These are phyloP conservation scores for Cremastinae sp. DNA, from an alignment of 2,888 invertebrate genomes.

Conservation along the genomic window DNA sequence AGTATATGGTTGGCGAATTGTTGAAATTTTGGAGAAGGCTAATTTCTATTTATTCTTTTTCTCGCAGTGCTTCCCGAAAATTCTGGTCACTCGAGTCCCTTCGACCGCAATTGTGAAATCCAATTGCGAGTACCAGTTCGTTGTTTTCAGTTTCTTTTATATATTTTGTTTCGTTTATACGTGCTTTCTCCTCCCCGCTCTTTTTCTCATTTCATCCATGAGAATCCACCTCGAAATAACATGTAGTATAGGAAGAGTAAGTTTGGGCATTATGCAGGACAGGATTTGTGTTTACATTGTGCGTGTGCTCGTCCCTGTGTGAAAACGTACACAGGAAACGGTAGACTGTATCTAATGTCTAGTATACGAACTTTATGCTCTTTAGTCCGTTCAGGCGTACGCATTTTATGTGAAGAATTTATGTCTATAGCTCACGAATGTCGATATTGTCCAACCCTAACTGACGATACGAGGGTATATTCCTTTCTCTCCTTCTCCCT, in stretches of 20 bases:
- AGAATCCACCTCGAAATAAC: constrained; percentile 33
- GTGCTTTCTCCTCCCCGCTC: constrained; percentile 1
- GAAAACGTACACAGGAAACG: constrained; percentile 4
- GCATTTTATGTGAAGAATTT: neutral
- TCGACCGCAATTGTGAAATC: too few species aligned
- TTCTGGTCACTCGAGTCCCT: too few species aligned
- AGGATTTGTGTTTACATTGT: constrained; percentile 16
- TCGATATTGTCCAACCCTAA: constrained; percentile 39
- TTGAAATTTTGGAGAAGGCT: too few species aligned
- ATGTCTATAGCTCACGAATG: constrained; percentile 28
- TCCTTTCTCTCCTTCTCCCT: too few species aligned
- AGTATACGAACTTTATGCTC: constrained; percentile 15
- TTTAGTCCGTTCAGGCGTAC: constrained; percentile 1
- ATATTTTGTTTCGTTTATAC: neutral
- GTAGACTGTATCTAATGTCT: constrained; percentile 27
- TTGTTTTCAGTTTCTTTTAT: constrained; percentile 17
- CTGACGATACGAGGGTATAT: constrained; percentile 4
- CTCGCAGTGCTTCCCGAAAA: too few species aligned
- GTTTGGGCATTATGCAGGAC: constrained; percentile 39
- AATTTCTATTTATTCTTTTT: too few species aligned
- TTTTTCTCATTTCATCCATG: constrained; percentile 35
- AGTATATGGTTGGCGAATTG: too few species aligned
- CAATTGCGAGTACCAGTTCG: neutral
- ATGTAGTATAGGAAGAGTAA: constrained; percentile 29
- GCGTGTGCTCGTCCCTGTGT: constrained; percentile 1